Evolutionary conservation across 2,888 invertebrate species (phyloP), one percentile per base, ranked within the genome.

Genomic region (Cataglyphis rosenhaueri): DNA sequence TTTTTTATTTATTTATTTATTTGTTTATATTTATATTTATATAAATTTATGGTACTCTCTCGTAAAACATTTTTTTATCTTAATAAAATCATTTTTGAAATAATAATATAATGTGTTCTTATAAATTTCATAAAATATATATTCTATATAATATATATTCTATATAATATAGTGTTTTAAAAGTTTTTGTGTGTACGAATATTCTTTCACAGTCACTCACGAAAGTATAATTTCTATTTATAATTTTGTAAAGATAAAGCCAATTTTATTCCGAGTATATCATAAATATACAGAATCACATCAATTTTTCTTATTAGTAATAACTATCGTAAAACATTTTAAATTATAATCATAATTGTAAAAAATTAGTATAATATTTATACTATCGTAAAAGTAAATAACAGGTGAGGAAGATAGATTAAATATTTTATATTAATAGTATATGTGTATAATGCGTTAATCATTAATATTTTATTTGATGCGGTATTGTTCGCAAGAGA

Each of bases 401-500:
- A 52, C 6, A 52, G 48, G 8, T 52, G n/a, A 52, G 8, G 15
- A 52, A n/a, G n/a, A 52, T n/a, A 44, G 44, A 44, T 44, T 5
- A n/a, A 52, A n/a, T n/a, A 52, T 52, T 59, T 21, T 21, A 21
- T 21, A 21, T 21, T 21, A 21, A 21, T 6, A 2, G n/a, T 35
- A 35, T 48, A 12, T 52, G 3, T 41, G 12, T n/a, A 32, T 35
- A 10, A 18, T 25, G 3, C 9, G 15, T 70, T 59, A 59, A 59
- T 78, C 21, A 44, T n/a, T 32, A 78, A 44, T 32, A 18, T 78
- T 29, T 70, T 35, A 38, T 25, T n/a, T 12, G 29, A 1, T 25
- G 21, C n/a, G 12, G 52, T 41, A 29, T 70, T 29, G 3, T 62
- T 61, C 15, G 62, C 29, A 83, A 82, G 25, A 70, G 74, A 78